Percentiles rank a stretch among this genome's conserved stretches.
These are phyloP conservation scores for Montipora capricornis DNA, from an alignment of 64 coral and sea anemone genomes.

Conservation along the genomic window DNA sequence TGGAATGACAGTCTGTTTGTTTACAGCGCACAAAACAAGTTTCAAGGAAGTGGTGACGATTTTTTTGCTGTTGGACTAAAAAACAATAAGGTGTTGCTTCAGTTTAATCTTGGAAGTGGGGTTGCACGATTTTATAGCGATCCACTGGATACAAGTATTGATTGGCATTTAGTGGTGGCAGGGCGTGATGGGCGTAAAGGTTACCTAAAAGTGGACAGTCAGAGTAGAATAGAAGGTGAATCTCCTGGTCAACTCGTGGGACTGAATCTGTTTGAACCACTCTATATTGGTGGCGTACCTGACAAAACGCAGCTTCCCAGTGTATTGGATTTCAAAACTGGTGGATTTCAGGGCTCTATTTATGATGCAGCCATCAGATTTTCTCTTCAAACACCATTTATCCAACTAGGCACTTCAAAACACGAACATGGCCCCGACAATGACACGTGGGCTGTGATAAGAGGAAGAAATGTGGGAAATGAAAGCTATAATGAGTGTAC, in stretches of 20 bases:
- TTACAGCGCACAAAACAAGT: conserved; percentile 77
- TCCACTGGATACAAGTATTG: conserved; percentile 11
- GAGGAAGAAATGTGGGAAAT: conserved; percentile 82
- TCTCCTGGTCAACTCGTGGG: conserved; percentile 65
- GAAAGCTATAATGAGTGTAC: conserved; percentile 78
- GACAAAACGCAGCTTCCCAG: conserved; percentile 71
- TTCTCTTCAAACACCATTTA: background rate
- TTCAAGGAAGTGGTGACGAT: conserved; percentile 87
- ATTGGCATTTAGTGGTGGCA: conserved; percentile 85
- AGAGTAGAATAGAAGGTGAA: conserved; percentile 8
- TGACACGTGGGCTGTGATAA: conserved; percentile 40
- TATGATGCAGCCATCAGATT: conserved; percentile 52
- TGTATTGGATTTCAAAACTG: conserved; percentile 73
- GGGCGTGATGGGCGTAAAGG: conserved; percentile 81
- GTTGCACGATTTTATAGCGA: conserved; percentile 66
- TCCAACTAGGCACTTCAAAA: conserved; percentile 36
- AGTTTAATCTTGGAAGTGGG: conserved; percentile 91
- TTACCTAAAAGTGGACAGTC: conserved; percentile 82
- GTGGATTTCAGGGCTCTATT: conserved; percentile 74
- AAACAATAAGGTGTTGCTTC: conserved; percentile 74
- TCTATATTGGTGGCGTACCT: conserved; percentile 89
- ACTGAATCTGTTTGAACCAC: conserved; percentile 79
- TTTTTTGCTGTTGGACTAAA: conserved; percentile 90
- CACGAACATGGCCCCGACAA: background rate
- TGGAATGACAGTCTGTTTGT: conserved; percentile 62